A percentile compares a stretch with the other conserved stretches of the same genome.
phyloP scores from a whole-genome alignment of 2,113 vertebrate genomes.

The Turnix velox region DNA sequence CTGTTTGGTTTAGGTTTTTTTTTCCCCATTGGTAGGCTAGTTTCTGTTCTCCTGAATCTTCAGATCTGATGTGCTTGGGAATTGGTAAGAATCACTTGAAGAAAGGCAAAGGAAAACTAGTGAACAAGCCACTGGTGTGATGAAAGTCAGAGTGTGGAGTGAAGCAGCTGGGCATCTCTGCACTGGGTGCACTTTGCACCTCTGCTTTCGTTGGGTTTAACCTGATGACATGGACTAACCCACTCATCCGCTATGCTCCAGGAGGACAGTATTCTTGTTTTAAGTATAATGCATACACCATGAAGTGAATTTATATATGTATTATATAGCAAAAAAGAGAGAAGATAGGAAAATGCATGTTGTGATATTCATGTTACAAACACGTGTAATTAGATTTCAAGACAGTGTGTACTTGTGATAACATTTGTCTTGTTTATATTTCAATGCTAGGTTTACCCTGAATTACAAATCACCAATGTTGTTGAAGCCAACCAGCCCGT shows the following conservation, averaged over 20 bases:
- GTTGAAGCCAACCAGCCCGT: conserved; percentile 97
- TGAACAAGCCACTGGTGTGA: not conserved
- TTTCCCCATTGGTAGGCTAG: not conserved
- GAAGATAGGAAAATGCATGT: not conserved
- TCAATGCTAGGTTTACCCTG: conserved; percentile 86
- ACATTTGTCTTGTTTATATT: not conserved
- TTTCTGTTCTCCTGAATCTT: not conserved
- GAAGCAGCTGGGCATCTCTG: not conserved
- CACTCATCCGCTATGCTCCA: not conserved
- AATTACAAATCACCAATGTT: conserved; percentile 97
- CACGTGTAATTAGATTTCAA: not conserved
- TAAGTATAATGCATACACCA: not conserved
- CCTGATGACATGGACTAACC: not conserved
- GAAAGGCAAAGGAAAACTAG: not conserved
- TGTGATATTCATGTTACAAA: not conserved
- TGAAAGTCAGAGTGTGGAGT: not conserved
- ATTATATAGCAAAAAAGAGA: not conserved
- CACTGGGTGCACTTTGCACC: rapidly evolving
- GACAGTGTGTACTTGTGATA: not conserved
- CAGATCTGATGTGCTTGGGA: not conserved
- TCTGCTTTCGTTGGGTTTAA: not conserved
- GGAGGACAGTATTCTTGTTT: not conserved
- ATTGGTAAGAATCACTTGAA: not conserved
- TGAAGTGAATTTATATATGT: not conserved
- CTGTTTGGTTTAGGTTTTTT: no score